Conservation (phyloP, 2,888 invertebrate species). For the Drosophila lacicola region DNA sequence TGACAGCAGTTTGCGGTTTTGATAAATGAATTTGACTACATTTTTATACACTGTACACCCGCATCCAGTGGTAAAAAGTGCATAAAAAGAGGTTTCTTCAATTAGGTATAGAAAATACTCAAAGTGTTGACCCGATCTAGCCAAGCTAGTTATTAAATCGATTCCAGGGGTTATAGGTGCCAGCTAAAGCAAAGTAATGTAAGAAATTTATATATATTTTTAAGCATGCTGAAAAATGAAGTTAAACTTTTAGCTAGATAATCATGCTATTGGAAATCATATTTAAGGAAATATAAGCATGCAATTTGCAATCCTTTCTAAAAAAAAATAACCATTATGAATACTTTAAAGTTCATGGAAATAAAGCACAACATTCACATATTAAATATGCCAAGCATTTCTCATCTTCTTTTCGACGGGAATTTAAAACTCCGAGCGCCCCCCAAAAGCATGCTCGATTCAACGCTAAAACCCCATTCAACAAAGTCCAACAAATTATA, state of each 20-base stretch:
- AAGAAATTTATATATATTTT: too few species aligned
- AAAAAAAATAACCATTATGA: too few species aligned
- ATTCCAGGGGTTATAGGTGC: too few species aligned
- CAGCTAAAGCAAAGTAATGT: too few species aligned
- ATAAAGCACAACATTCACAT: not conserved
- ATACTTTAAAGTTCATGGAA: not conserved
- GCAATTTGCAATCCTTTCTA: too few species aligned
- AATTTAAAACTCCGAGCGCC: not conserved
- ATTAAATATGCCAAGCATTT: slow-evolving; percentile 3
- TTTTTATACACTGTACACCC: slow-evolving; percentile 3
- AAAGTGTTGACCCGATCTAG: too few species aligned
- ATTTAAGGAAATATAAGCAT: too few species aligned
- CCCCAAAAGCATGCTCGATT: not conserved
- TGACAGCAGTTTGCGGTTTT: slow-evolving; percentile 32
- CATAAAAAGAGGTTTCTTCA: not conserved
- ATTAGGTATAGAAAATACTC: too few species aligned
- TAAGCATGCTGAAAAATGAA: too few species aligned
- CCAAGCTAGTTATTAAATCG: too few species aligned
- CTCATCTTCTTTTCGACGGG: not conserved
- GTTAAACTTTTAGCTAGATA: too few species aligned
- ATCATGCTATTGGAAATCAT: too few species aligned
- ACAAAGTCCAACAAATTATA: slow-evolving; percentile 2
- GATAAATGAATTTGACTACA: slow-evolving; percentile 30
- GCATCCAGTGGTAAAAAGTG: not conserved
- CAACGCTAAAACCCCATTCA: not conserved